Evolutionary conservation across 2,888 invertebrate genomes (phyloP).

Genomic region (Cylloceria caligata): DNA sequence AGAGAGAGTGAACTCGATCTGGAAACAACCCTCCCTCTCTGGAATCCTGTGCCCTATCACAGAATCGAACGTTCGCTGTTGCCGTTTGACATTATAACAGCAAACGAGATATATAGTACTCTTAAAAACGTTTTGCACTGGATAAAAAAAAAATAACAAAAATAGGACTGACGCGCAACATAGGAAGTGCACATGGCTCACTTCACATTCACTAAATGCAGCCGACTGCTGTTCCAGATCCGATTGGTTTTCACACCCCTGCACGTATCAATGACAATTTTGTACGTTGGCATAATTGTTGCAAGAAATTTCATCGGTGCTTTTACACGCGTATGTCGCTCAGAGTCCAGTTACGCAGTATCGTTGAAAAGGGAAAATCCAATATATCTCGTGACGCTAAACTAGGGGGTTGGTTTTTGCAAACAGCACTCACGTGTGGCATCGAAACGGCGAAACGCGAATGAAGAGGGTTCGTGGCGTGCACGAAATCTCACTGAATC

Average conservation of each 20-base stretch:
- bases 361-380: conserved; percentile 15
- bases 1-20: conserved; percentile 18
- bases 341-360: neutral
- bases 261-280: conserved; percentile 33
- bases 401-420: conserved; percentile 1
- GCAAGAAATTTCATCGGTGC: conserved; percentile 54
- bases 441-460: conserved; percentile 2
- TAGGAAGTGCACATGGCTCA: conserved; percentile 19
- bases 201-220: conserved; percentile 44
- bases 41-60: conserved; percentile 36
- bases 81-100: conserved; percentile 55
- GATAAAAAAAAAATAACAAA: conserved; percentile 23
- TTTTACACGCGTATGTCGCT: conserved; percentile 29
- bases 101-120: too few relatives aligned
- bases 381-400: neutral
- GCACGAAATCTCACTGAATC: conserved; percentile 32
- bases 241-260: conserved; percentile 42
- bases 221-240: conserved; percentile 48
- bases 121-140: conserved; percentile 55
- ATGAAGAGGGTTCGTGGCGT: neutral
- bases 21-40: conserved; percentile 38
- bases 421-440: conserved; percentile 21
- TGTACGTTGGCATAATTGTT: conserved; percentile 52
- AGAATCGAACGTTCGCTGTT: conserved; percentile 49
- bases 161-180: conserved; percentile 23